phyloP scores from a whole-genome alignment of 2,113 vertebrate species.

The Marmota monax region DNA sequence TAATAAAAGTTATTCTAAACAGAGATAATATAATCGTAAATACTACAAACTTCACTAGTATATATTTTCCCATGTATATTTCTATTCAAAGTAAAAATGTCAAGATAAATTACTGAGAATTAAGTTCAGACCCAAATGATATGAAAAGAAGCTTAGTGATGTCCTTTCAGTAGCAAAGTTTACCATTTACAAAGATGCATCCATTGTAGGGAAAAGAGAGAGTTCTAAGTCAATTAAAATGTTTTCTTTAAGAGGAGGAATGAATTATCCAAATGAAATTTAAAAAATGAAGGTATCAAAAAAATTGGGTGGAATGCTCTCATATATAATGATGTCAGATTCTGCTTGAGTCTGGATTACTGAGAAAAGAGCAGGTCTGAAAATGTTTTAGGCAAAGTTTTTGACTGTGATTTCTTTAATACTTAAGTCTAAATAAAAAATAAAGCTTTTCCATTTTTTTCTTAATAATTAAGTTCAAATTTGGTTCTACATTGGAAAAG shows the following conservation, averaged over 20 bases:
- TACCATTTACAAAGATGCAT: neutral
- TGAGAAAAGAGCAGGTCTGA: neutral
- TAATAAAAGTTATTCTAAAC: conserved; percentile 45
- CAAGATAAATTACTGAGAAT: neutral
- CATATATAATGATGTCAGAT: neutral
- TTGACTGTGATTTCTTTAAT: neutral
- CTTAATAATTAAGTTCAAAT: neutral
- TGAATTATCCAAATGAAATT: neutral
- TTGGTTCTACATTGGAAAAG: neutral
- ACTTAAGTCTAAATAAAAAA: neutral
- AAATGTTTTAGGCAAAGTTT: neutral
- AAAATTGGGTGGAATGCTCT: neutral
- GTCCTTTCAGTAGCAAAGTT: neutral
- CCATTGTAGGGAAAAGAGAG: neutral
- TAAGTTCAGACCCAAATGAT: neutral
- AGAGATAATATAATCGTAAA: conserved; percentile 15
- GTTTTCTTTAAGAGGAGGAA: neutral
- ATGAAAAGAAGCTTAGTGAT: neutral
- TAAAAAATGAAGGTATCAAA: neutral
- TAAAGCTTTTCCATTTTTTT: neutral
- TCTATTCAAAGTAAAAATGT: conserved; percentile 60
- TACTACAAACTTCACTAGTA: neutral
- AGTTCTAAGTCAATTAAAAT: neutral
- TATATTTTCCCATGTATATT: neutral
- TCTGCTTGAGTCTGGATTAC: neutral